Percentiles rank a stretch among this genome's conserved stretches.
Evolutionary conservation across 1,140 invertebrate species (phyloP).

Genomic region (Trissolcus basalis): DNA sequence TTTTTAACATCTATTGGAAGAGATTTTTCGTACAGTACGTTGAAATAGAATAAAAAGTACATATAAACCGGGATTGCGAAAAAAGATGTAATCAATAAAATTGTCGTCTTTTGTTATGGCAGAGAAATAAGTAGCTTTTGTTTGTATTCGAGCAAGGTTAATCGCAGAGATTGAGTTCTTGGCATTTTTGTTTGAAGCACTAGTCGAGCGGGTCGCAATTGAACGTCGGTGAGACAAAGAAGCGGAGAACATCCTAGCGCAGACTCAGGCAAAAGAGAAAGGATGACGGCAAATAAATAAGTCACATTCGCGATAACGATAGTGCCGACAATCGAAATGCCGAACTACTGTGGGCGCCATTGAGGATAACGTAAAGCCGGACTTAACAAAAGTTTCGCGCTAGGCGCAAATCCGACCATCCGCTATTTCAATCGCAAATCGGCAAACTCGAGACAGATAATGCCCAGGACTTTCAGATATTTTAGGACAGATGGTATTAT

Average conservation of each 20-base stretch:
- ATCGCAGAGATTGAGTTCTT: neutral
- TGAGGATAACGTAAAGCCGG: slow-evolving; percentile 57
- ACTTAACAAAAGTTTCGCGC: slow-evolving; percentile 61
- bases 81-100: no score
- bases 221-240: slow-evolving; percentile 40
- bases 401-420: slow-evolving; percentile 57
- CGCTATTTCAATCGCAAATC: slow-evolving; percentile 62
- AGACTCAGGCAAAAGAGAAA: slow-evolving; percentile 20
- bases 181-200: slow-evolving; percentile 15
- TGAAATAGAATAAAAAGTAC: no score
- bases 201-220: slow-evolving; percentile 5
- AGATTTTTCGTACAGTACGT: no score
- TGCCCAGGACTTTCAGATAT: slow-evolving; percentile 53
- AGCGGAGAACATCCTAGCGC: slow-evolving; percentile 5
- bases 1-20: no score
- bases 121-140: slow-evolving; percentile 9
- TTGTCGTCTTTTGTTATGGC: neutral
- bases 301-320: slow-evolving; percentile 60
- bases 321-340: slow-evolving; percentile 60
- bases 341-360: slow-evolving; percentile 46
- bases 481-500: slow-evolving; percentile 45
- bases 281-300: slow-evolving; percentile 55
- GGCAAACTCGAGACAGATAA: slow-evolving; percentile 60
- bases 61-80: no score
- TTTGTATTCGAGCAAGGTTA: slow-evolving; percentile 19